Evolutionary conservation across 2,797 vertebrate species (phyloP), one percentile per base, ranked within the genome.

Genomic region (Mycteria americana): DNA sequence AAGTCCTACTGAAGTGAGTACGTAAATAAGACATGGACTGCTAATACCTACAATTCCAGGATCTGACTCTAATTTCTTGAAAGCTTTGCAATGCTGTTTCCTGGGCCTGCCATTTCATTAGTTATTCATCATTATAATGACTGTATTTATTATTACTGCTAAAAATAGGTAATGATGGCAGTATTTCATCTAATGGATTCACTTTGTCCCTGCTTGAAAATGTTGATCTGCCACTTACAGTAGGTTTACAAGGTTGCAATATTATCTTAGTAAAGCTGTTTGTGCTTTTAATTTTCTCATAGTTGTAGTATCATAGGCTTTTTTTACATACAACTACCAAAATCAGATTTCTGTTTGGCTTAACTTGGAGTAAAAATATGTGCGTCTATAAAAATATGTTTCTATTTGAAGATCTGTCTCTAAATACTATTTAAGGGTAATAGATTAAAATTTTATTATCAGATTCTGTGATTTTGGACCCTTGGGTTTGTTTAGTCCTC

Each of bases 91-190:
- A 10, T 70, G 53, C 77, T 92, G 88, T 91, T 97, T 97, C 92
- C 96, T 93, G 80, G 56, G 93, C 67, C 80, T 95, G 63, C 84
- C 75, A 94, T 95, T 97, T 97, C 93, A 91, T 97, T 96, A 95
- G 95, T 93, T 97, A 95, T 96, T 97, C 92, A 96, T 96, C 93
- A 95, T 97, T 77, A 92, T 95, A 94, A 95, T 96, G 60, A 94
- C 77, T 76, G 18, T 94, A 82, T 96, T 96, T 97, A 92, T 97
- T 96, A 97, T 96, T 96, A 87, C 67, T 74, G 68, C 87, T 93
- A 84, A 85, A 88, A 65, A 75, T 91, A 96, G 95, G 67, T 85
- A 96, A 90, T 68, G 85, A 96, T 88, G 63, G 70, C 73, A 93
- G 39, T 51, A 93, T 96, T 92, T 73, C 43, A 94, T 67, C 85